Base-by-base conservation (phyloP, 2,797 vertebrate species). In the Peromyscus aztecus region DNA sequence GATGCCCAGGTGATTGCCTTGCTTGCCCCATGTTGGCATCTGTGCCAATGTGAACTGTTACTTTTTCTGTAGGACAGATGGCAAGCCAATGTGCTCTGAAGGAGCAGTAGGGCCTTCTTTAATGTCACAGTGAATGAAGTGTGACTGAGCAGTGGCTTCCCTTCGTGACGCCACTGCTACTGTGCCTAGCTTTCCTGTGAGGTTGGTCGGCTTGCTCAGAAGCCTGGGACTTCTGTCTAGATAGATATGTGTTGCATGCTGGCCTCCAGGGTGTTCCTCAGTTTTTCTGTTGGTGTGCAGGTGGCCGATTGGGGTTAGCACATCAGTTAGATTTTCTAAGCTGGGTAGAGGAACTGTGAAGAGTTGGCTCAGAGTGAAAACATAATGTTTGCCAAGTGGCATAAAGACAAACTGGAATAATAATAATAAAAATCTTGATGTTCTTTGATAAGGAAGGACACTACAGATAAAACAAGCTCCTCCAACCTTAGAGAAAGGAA, bases 381-480 rank as follows among this genome's bases (percentile, higher is more conserved):
- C 59, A 52, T 78, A 57, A 52, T 31, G 23, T 75, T 81, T 94
- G 77, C 89, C 96, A 93, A 96, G 61, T 90, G 61, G 84, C 73
- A 94, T 81, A 89, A 84, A 85, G 80, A 86, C 49, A 90, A 91
- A 61, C 67, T 31, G 52, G 77, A 55, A 85, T 73, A 90, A 52
- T 52, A 77, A 29, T 31, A 77, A 73, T 37, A 49, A 24, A 31
- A 80, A 76, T 29, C 37, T 90, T 89, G 34, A 67, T 46, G 6
- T 16, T 82, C 69, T 88, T 97, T 59, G 71, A 78, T 94, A 92
- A 49, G 67, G 46, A 92, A 55, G 52, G 40, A 63, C 31, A 4
- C 11, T 40, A 80, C 17, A 69, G 73, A 90, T 65, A 80, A 43
- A 85, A 21, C 29, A 2, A 24, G 34, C 21, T 46, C 55, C 24